Evolutionary conservation across 2,113 vertebrate species (phyloP).

Genomic region (Lamprologus sp.): DNA sequence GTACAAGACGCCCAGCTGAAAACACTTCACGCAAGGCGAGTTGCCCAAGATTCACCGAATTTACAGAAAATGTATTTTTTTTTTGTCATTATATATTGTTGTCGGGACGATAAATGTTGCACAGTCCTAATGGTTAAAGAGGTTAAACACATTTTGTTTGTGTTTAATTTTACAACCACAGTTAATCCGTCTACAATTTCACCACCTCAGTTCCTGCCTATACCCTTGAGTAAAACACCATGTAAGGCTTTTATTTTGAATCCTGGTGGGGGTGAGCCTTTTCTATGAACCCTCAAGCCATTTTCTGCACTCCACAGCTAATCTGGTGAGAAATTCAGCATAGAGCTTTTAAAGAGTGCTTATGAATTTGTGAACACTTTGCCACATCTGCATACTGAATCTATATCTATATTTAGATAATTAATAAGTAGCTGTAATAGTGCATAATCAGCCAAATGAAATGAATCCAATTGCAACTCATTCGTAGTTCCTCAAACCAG

Average conservation of each 20-base stretch:
- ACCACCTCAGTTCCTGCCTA: not conserved
- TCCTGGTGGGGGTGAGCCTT: not conserved
- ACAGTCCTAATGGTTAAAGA: not conserved
- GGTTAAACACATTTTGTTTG: not conserved
- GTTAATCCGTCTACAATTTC: not conserved
- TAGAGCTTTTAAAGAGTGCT: not conserved
- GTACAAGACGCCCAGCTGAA: not conserved
- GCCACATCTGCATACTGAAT: not conserved
- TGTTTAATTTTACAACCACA: not conserved
- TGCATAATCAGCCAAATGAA: not conserved
- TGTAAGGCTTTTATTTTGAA: not conserved
- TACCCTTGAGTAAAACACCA: not conserved
- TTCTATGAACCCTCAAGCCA: not conserved
- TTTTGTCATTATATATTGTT: not conserved
- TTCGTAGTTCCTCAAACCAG: conserved; percentile 34
- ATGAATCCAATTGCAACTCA: not conserved
- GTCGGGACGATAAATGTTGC: not conserved
- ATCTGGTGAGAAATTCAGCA: not conserved
- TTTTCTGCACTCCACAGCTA: not conserved
- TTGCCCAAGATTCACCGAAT: not conserved
- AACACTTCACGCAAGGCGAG: not conserved
- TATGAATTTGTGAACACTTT: not conserved
- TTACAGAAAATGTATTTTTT: not conserved
- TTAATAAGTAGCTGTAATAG: not conserved
- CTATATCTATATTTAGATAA: not conserved